Percentiles rank a stretch among this genome's conserved stretches.
Evolutionary conservation across 2,888 invertebrate genomes (phyloP).

Genomic region (Drosophila nigricruria): DNA sequence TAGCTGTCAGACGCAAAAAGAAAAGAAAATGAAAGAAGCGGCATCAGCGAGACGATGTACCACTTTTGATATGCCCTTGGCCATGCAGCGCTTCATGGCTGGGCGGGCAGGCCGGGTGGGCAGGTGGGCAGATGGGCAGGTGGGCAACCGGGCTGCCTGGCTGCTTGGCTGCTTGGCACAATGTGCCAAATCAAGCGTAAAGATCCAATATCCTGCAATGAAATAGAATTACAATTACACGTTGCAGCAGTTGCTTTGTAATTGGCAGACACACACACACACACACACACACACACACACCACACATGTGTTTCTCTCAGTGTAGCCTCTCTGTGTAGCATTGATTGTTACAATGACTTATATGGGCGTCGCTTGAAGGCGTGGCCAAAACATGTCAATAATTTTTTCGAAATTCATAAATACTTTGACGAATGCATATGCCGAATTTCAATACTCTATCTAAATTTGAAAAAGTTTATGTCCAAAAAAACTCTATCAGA

Average conservation of each 20-base stretch:
- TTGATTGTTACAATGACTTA: slow-evolving; percentile 60
- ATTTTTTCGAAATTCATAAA: slow-evolving; percentile 2
- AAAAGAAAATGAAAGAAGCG: slow-evolving; percentile 29
- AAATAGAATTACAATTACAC: slow-evolving; percentile 74
- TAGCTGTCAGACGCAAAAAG: slow-evolving; percentile 70
- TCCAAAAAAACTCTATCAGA: rapidly evolving
- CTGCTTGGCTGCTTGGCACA: slow-evolving; percentile 40
- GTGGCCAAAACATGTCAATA: not conserved
- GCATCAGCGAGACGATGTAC: slow-evolving; percentile 53
- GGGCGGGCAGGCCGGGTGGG: slow-evolving; percentile 9
- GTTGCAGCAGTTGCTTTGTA: slow-evolving; percentile 25
- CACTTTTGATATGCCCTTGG: slow-evolving; percentile 71
- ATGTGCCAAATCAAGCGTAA: slow-evolving; percentile 77
- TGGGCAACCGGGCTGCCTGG: slow-evolving; percentile 2
- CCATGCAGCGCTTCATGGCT: slow-evolving; percentile 20
- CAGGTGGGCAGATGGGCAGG: slow-evolving; percentile 4
- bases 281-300: not conserved
- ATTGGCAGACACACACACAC: slow-evolving; percentile 5
- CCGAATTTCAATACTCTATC: not conserved
- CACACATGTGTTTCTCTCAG: slow-evolving; percentile 51
- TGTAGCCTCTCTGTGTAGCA: slow-evolving; percentile 49
- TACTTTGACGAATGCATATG: too few relatives aligned
- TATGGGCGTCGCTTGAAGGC: not conserved
- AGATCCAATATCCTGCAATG: slow-evolving; percentile 78
- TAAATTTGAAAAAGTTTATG: not conserved